Conservation (phyloP, 2,888 invertebrate species). For the Drosophila barbarae region DNA sequence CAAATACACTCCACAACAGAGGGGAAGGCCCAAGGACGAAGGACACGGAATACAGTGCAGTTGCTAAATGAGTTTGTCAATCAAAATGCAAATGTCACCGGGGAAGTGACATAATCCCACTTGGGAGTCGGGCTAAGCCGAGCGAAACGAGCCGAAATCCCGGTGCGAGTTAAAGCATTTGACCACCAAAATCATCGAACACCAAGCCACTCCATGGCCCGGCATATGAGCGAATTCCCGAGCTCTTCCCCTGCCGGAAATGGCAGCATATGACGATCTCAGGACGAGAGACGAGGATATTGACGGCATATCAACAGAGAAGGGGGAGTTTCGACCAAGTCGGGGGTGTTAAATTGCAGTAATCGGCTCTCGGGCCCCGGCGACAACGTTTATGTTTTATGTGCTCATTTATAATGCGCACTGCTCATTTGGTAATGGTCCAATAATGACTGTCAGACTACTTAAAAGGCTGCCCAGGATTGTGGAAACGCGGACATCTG, state of each 20-base stretch:
- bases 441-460: slow-evolving; percentile 71
- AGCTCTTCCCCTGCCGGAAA: slow-evolving; percentile 47
- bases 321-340: slow-evolving; percentile 16
- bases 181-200: slow-evolving; percentile 59
- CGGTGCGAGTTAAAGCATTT: slow-evolving; percentile 75
- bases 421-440: slow-evolving; percentile 76
- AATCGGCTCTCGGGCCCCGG: slow-evolving; percentile 71
- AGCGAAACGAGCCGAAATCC: slow-evolving; percentile 70
- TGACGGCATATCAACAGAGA: slow-evolving; percentile 10
- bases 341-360: slow-evolving; percentile 75
- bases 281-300: slow-evolving; percentile 9
- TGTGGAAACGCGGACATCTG: slow-evolving; percentile 76
- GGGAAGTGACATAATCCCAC: slow-evolving; percentile 78
- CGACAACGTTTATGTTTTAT: slow-evolving; percentile 76
- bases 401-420: slow-evolving; percentile 72
- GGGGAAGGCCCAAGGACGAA: slow-evolving; percentile 10
- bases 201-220: slow-evolving; percentile 18
- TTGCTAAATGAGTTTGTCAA: slow-evolving; percentile 74
- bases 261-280: slow-evolving; percentile 62
- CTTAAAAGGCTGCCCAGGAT: slow-evolving; percentile 50
- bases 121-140: slow-evolving; percentile 73
- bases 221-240: slow-evolving; percentile 64
- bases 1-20: slow-evolving; percentile 51
- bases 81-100: slow-evolving; percentile 78
- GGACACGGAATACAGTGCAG: slow-evolving; percentile 27